These are phyloP conservation scores for Cepaea hortensis DNA, from an alignment of 2,888 invertebrate species.

Conservation along the genomic window DNA sequence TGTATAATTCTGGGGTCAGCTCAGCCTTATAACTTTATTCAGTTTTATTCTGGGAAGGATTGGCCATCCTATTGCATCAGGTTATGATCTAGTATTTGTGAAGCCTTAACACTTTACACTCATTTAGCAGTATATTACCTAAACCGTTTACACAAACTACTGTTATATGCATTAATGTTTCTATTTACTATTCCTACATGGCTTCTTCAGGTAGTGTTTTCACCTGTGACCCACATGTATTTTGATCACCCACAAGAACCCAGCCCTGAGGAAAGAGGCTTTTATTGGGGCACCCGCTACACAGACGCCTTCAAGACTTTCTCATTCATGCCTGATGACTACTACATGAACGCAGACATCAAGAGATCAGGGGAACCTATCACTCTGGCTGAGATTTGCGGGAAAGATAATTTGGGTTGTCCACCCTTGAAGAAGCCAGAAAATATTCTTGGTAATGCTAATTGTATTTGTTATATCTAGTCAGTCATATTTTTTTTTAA, in stretches of 20 bases:
- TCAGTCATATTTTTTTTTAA: background rate
- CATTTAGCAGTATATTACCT: too few relatives aligned
- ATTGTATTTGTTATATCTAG: background rate
- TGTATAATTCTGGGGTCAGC: too few relatives aligned
- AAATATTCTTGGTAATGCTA: slow-evolving; percentile 57
- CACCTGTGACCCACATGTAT: slow-evolving; percentile 67
- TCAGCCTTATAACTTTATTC: too few relatives aligned
- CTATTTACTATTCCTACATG: background rate
- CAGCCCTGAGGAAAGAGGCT: slow-evolving; percentile 70
- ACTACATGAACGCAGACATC: slow-evolving; percentile 60
- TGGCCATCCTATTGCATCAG: too few relatives aligned
- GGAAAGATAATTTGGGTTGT: slow-evolving; percentile 58
- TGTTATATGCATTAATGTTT: too few relatives aligned
- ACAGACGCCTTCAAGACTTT: slow-evolving; percentile 65
- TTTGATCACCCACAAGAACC: slow-evolving; percentile 71
- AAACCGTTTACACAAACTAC: too few relatives aligned
- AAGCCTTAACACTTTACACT: too few relatives aligned
- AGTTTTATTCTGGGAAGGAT: too few relatives aligned
- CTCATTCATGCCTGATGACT: slow-evolving; percentile 62
- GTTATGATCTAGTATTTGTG: too few relatives aligned
- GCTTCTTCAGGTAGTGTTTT: slow-evolving; percentile 65
- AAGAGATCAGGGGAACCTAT: slow-evolving; percentile 59
- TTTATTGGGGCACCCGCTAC: slow-evolving; percentile 73
- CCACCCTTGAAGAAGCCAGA: slow-evolving; percentile 59
- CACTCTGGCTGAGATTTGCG: slow-evolving; percentile 58